Evolutionary conservation across 2,113 vertebrate species (phyloP).

Genomic region (Varanus salvator): DNA sequence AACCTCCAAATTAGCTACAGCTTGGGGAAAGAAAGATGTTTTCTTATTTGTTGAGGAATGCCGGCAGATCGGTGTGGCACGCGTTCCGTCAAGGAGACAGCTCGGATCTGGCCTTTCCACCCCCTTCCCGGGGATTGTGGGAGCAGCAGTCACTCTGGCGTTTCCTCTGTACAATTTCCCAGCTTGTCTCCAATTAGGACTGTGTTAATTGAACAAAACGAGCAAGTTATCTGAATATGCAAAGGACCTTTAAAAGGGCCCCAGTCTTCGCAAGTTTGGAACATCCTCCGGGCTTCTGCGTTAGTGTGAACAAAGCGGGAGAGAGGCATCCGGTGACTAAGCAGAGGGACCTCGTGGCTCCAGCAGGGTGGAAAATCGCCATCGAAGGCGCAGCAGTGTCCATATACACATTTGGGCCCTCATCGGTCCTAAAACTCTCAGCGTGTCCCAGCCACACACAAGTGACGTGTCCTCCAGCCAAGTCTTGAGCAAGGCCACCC

Average conservation of each 20-base stretch:
- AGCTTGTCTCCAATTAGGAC: conserved; percentile 60
- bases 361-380: conserved; percentile 39
- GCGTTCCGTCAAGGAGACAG: conserved; percentile 81
- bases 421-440: no score
- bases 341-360: conserved; percentile 56
- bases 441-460: no score
- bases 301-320: conserved; percentile 55
- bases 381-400: neutral
- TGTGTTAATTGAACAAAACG: conserved; percentile 49
- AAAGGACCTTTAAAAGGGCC: conserved; percentile 65
- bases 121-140: conserved; percentile 31
- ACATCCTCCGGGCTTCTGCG: conserved; percentile 60
- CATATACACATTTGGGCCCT: no score
- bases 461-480: no score
- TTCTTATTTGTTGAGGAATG: conserved; percentile 74
- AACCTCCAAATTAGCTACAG: conserved; percentile 80
- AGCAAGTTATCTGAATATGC: conserved; percentile 63
- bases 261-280: conserved; percentile 62
- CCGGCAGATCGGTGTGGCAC: conserved; percentile 82
- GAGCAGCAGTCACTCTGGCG: conserved; percentile 57
- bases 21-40: conserved; percentile 78
- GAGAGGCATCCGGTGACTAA: conserved; percentile 60
- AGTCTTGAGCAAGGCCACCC: no score
- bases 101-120: conserved; percentile 67
- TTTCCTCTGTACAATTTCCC: conserved; percentile 65